phyloP scores from a whole-genome alignment of 2,797 vertebrate species.

The Pseudochirops corinnae region DNA sequence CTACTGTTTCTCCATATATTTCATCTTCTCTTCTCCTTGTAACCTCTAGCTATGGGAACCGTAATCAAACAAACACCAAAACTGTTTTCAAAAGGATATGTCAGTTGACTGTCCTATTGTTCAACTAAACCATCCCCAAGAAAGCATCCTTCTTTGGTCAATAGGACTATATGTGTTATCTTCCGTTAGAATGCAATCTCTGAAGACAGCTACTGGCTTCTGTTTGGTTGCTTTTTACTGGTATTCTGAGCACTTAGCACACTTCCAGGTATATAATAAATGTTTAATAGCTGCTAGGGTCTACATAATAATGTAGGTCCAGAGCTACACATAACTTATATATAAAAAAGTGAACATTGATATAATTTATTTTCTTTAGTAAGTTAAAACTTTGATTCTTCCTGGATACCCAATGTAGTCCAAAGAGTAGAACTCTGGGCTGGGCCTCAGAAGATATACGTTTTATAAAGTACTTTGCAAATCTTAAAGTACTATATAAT shows the following conservation, averaged over 20 bases:
- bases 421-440: rapidly evolving
- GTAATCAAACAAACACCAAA: neutral
- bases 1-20: neutral
- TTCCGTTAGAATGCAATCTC: neutral
- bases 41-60: neutral
- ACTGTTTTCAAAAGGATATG: neutral
- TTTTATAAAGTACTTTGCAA: neutral
- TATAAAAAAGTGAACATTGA: neutral
- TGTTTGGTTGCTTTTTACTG: neutral
- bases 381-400: neutral
- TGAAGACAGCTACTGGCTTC: neutral
- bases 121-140: neutral
- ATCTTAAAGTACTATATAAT: neutral
- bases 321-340: neutral
- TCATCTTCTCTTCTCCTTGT: neutral
- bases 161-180: neutral
- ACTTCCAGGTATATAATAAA: neutral
- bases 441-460: neutral
- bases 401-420: rapidly evolving
- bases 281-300: neutral
- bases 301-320: neutral
- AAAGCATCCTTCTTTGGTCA: neutral
- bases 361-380: neutral
- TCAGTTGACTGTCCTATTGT: neutral
- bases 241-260: neutral